A percentile compares a stretch with the other conserved stretches of the same genome.
Evolutionary conservation across 1,140 invertebrate species (phyloP).

Genomic region (Listronotus bonariensis): DNA sequence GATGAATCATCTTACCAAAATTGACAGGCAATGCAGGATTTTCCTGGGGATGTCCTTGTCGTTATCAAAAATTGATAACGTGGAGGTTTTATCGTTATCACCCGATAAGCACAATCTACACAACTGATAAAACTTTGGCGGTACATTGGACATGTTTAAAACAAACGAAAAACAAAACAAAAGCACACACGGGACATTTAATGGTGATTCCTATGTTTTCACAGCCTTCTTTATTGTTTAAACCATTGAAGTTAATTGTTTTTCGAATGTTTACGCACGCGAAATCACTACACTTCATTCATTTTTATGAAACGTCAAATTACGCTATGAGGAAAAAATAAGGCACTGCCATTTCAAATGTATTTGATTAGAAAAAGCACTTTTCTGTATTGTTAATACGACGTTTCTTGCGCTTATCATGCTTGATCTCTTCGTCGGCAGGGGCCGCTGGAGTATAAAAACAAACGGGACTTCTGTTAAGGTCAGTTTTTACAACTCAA

Average conservation of each 20-base stretch:
- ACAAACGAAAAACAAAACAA: constrained; percentile 49
- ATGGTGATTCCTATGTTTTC: constrained; percentile 40
- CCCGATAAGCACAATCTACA: constrained; percentile 65
- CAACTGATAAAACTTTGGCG: constrained; percentile 69
- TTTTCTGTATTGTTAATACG: constrained; percentile 36
- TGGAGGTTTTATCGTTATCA: constrained; percentile 39
- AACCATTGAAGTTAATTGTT: constrained; percentile 31
- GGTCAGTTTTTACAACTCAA: not conserved
- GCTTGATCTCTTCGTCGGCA: constrained; percentile 32
- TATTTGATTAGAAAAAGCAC: constrained; percentile 34
- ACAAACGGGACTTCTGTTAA: constrained; percentile 36
- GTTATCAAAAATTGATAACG: constrained; percentile 49
- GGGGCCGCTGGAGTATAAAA: constrained; percentile 19
- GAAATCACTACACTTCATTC: constrained; percentile 31
- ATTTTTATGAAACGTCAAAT: constrained; percentile 29
- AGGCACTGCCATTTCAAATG: constrained; percentile 51
- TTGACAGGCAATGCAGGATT: constrained; percentile 59
- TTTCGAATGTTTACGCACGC: constrained; percentile 38
- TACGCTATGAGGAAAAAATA: constrained; percentile 46
- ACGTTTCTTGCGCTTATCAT: constrained; percentile 36
- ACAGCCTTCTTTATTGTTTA: constrained; percentile 48
- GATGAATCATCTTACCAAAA: constrained; percentile 54
- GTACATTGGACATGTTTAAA: constrained; percentile 69
- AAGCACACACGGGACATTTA: constrained; percentile 48
- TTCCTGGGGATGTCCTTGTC: constrained; percentile 54